These are phyloP conservation scores for Hybognathus amarus DNA, from an alignment of 2,797 vertebrate genomes.

Conservation along the genomic window DNA sequence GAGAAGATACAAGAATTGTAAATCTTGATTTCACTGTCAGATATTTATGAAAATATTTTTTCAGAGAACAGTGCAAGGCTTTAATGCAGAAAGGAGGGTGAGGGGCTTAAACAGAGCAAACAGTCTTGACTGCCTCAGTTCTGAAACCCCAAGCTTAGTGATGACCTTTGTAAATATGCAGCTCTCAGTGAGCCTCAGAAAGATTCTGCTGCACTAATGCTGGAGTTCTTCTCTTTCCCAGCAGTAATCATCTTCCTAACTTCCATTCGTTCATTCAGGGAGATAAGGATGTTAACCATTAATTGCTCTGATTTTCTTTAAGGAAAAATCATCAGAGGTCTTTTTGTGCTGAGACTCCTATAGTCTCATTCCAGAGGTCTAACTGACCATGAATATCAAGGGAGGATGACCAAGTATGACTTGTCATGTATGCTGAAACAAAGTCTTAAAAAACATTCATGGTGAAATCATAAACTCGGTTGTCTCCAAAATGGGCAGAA, in stretches of 20 bases:
- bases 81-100: background rate
- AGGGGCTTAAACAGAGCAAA: conserved; percentile 34
- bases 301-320: background rate
- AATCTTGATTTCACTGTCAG: background rate
- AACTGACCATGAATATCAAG: conserved; percentile 19
- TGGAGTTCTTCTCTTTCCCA: conserved; percentile 33
- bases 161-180: conserved; percentile 47
- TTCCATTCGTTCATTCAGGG: conserved; percentile 8
- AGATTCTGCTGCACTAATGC: conserved; percentile 35
- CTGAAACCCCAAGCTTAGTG: conserved; percentile 37
- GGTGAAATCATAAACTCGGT: background rate
- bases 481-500: conserved; percentile 10
- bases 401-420: background rate
- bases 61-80: background rate
- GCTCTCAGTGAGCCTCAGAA: conserved; percentile 36
- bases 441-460: background rate
- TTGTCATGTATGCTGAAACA: conserved; percentile 19
- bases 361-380: conserved; percentile 47
- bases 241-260: conserved; percentile 27
- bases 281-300: conserved; percentile 49
- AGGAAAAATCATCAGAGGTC: background rate
- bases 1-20: background rate
- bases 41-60: background rate
- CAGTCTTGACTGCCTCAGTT: conserved; percentile 32
- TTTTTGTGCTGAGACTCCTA: background rate